Percentiles rank a stretch among this genome's conserved stretches.
phyloP scores from a whole-genome alignment of 2,113 vertebrate species.

The Mohoua ochrocephala region DNA sequence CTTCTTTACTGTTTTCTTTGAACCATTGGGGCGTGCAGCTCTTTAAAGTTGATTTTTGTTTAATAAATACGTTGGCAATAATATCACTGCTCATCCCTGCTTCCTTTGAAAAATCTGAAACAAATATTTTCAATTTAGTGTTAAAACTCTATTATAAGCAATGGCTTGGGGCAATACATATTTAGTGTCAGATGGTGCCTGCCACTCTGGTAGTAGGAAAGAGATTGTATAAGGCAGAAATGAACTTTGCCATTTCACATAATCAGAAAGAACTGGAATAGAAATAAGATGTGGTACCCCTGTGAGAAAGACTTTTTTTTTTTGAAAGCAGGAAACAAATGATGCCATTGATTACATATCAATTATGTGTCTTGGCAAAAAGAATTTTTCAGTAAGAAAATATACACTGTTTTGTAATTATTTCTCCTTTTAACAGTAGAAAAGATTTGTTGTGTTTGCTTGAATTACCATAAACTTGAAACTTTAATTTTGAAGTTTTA shows the following conservation, averaged over 20 bases:
- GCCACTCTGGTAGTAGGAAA: background rate
- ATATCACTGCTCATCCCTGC: background rate
- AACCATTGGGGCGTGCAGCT: background rate
- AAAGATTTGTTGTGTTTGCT: background rate
- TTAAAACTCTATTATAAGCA: background rate
- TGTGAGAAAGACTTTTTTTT: background rate
- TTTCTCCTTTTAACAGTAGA: background rate
- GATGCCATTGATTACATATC: background rate
- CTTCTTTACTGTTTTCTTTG: background rate
- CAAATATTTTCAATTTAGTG: background rate
- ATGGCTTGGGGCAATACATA: background rate
- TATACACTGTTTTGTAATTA: background rate
- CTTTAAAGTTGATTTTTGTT: background rate
- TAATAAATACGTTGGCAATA: background rate
- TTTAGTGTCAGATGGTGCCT: background rate
- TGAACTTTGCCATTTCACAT: background rate
- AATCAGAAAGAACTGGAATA: background rate
- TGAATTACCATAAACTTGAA: background rate
- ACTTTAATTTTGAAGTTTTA: background rate
- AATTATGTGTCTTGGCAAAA: background rate
- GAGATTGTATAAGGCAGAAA: background rate
- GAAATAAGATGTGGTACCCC: background rate
- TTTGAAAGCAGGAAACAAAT: background rate
- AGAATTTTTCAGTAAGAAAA: background rate
- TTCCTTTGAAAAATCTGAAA: background rate